Evolutionary conservation across 2,797 vertebrate species (phyloP), one percentile per base, ranked within the genome.

Genomic region (Sebastes jordani): DNA sequence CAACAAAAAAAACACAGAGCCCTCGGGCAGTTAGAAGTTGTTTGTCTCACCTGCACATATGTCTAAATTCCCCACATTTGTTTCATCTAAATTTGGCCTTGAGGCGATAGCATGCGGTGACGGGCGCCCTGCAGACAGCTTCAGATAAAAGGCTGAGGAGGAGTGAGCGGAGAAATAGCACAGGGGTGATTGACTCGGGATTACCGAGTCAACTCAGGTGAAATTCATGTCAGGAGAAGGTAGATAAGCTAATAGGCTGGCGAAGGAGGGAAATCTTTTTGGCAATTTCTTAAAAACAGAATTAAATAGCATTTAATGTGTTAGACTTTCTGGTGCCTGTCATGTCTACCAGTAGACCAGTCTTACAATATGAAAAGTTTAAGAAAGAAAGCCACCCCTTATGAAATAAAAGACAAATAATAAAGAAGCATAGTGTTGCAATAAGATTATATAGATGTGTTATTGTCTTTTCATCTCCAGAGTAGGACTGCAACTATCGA

Each of bases 11-110:
- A 60, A 54, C 27, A 42, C 25, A 14, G 32, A 70, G 63, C 77
- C 89, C 74, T 74, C 25, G 1, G 76, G 83, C 84, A 46, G 61
- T 68, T 23, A 42, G 46, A 68, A 85, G 79, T 75, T 83, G 79
- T 91, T 90, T 90, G 79, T 89, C 82, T 92, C 74, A 83, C 85
- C 88, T 59, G 70, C 79, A 66, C 73, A 79, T 93, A 86, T 91
- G 71, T 91, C 83, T 69, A 89, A 93, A 93, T 88, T 89, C 81
- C 63, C 62, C 74, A 78, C 79, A 82, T 87, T 89, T 88, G 89
- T 90, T 90, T 88, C 64, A 71, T 85, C 85, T 88, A 82, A 88
- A 89, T 81, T 65, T 86, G 76, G 76, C 84, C 88, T 84, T 86
- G 83, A 85, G 89, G 87, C 63, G 2, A 77, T 62, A 82, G 76